Base-by-base conservation (phyloP, 2,888 invertebrate species). In the Neria commutata region DNA sequence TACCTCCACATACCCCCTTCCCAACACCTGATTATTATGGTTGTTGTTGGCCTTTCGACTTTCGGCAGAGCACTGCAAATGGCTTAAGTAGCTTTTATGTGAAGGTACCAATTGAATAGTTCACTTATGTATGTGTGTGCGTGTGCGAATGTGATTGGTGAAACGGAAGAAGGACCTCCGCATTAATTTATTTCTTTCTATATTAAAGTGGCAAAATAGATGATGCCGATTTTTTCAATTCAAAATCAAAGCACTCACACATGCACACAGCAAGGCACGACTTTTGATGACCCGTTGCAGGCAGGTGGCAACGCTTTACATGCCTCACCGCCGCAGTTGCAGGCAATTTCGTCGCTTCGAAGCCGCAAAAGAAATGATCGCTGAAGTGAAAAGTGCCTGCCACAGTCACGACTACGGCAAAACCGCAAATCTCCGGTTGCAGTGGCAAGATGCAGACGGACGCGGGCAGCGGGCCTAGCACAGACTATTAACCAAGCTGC, bases 241-340 rank as follows among this genome's bases (percentile, higher is more conserved):
- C 54, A 29, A 33, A 60, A 65, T 63, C 63, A 69, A n/a, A n/a
- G 19, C 37, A 16, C 47, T 6, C 19, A 24, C 47, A 21, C 6
- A 42, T 16, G 17, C 17, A 17, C 42, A 17, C 42, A 42, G 42
- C 42, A 42, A 16, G 17, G 17, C 42, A 17, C 42, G 14, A 5
- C 42, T 16, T 42, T 10, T 42, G 52, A 54, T 65, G 67, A 67
- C 61, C 64, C 60, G 65, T 66, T 64, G 63, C 52, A 65, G 67
- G 67, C 21, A n/a, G 14, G 23, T 19, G 21, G 14, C 19, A 53
- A 47, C 8, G 19, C 40, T 34, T 25, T 34, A 51, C 23, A 19
- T 19, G 57, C 50, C 59, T 53, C 54, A 34, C 8, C 24, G 33
- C 26, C 3, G n/a, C n/a, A 19, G 53, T 56, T 56, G 37, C 23